A percentile compares a stretch with the other conserved stretches of the same genome.
Evolutionary conservation across 92 coral and sea anemone species (phyloP).

Genomic region (Heteractis magnifica): DNA sequence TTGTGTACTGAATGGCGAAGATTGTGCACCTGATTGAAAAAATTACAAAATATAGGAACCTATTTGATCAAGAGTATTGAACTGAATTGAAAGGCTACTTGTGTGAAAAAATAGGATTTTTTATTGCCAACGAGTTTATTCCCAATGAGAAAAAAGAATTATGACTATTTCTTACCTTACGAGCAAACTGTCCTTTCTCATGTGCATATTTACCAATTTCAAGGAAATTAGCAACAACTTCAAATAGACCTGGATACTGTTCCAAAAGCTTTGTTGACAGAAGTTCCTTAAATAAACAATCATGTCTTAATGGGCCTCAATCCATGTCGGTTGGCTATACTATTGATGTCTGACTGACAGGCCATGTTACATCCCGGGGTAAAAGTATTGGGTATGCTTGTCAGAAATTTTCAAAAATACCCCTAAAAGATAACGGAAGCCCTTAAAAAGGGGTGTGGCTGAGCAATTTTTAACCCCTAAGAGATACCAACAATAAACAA

Average conservation of each 20-base stretch:
- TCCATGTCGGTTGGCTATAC: neutral
- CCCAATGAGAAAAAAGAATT: neutral
- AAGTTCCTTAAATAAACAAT: constrained; percentile 42
- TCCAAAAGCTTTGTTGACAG: constrained; percentile 80
- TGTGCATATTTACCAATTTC: constrained; percentile 87
- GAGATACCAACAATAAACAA: no score
- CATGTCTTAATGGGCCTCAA: neutral
- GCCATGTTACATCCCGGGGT: no score
- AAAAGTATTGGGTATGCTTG: no score
- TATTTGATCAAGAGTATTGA: neutral
- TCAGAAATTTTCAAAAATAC: no score
- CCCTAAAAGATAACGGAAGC: no score
- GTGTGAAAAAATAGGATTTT: no score
- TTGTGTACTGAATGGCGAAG: constrained; percentile 80
- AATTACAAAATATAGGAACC: neutral
- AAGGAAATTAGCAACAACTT: constrained; percentile 76
- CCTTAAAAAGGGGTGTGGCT: no score
- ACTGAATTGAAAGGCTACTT: neutral
- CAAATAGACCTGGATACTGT: constrained; percentile 83
- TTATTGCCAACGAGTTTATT: neutral
- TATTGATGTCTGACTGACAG: no score
- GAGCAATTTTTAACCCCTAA: no score
- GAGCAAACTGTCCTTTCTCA: constrained; percentile 95
- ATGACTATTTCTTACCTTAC: constrained; percentile 64
- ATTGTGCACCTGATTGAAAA: constrained; percentile 49